Evolutionary conservation across 1,140 invertebrate genomes (phyloP).

Genomic region (Drosophila miranda): DNA sequence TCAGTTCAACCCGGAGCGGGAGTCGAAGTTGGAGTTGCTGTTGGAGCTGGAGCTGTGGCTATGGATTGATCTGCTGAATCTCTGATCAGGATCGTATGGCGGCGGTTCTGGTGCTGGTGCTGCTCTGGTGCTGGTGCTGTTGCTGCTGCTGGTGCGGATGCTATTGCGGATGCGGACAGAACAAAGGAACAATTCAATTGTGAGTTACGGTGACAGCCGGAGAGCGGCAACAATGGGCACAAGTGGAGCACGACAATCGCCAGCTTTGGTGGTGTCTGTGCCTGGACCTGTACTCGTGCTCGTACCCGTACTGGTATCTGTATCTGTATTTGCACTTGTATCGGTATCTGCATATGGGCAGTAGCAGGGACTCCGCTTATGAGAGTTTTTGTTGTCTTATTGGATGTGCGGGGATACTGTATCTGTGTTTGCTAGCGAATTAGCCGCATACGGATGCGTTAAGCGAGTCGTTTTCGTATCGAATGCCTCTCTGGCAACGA

Average conservation of each 20-base stretch:
- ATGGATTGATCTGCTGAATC: neutral
- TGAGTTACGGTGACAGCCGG: slow-evolving; percentile 72
- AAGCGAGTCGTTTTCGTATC: slow-evolving; percentile 54
- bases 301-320: neutral
- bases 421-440: slow-evolving; percentile 31
- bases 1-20: too few species aligned
- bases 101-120: neutral
- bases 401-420: neutral
- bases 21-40: slow-evolving; percentile 3
- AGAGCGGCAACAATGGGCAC: slow-evolving; percentile 61
- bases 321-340: neutral
- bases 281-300: neutral
- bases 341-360: too few species aligned
- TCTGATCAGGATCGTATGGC: neutral
- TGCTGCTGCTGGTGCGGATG: neutral
- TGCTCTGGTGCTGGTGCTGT: neutral
- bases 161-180: slow-evolving; percentile 9
- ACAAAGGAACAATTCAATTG: slow-evolving; percentile 81
- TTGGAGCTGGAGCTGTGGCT: neutral
- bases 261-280: slow-evolving; percentile 14
- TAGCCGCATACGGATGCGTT: slow-evolving; percentile 51
- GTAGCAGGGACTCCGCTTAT: too few species aligned
- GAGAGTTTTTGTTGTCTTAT: too few species aligned
- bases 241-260: slow-evolving; percentile 57
- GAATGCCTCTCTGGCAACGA: slow-evolving; percentile 34